Evolutionary conservation across 35 echinoderm and acorn worm species (phyloP).

Genomic region (Eucidaris tribuloides): DNA sequence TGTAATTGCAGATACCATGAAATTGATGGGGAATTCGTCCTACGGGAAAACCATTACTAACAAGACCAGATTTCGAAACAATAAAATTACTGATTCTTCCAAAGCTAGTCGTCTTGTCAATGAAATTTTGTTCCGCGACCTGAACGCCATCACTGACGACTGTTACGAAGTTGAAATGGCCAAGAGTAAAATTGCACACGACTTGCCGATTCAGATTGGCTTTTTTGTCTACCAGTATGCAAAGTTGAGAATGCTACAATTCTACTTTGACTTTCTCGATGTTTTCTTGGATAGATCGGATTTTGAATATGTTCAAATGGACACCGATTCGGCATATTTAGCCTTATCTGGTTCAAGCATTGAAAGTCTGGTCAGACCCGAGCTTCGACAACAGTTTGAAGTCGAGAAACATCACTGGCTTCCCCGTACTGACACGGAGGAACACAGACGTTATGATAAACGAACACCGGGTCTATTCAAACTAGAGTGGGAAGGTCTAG

Average conservation of each 20-base stretch:
- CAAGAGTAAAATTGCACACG: background rate
- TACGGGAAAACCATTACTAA: slow-evolving; percentile 26
- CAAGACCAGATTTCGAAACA: background rate
- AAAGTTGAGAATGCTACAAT: too few species aligned
- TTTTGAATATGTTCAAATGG: slow-evolving; percentile 3
- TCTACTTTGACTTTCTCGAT: too few species aligned
- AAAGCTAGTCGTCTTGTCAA: too few species aligned
- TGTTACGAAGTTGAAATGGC: background rate
- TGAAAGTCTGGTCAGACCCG: background rate
- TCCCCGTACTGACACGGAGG: too few species aligned
- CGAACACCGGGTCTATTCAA: too few species aligned
- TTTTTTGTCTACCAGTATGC: background rate
- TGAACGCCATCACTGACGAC: background rate
- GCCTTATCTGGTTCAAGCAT: background rate
- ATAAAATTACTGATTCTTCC: too few species aligned
- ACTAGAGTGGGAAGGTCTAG: too few species aligned
- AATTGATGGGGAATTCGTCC: too few species aligned
- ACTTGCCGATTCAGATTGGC: background rate
- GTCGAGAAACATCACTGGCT: too few species aligned
- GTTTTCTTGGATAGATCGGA: background rate
- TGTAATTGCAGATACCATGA: slow-evolving; percentile 20
- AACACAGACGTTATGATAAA: too few species aligned
- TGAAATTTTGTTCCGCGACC: too few species aligned
- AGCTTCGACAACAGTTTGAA: too few species aligned
- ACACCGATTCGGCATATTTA: slow-evolving; percentile 2